These are phyloP conservation scores for Palythoa heliodiscus DNA, from an alignment of 92 coral and sea anemone species.

Conservation along the genomic window DNA sequence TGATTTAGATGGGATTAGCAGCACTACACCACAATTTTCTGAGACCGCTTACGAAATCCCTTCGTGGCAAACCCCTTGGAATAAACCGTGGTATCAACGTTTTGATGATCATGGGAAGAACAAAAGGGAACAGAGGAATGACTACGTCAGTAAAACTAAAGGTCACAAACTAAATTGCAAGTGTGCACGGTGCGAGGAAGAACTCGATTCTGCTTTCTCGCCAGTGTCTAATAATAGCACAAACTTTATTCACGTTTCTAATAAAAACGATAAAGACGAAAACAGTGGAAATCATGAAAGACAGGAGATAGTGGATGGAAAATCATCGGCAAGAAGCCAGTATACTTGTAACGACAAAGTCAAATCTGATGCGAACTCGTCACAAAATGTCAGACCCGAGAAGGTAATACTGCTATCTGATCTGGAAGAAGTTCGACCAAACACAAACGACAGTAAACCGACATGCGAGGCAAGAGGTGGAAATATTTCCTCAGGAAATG, in stretches of 20 bases:
- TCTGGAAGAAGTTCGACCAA: conserved; percentile 70
- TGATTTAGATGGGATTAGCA: conserved; percentile 1
- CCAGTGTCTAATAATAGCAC: conserved; percentile 64
- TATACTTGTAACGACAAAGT: not conserved
- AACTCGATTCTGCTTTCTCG: conserved; percentile 74
- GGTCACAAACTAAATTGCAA: conserved; percentile 78
- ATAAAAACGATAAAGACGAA: conserved; percentile 45
- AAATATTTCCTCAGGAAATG: conserved; percentile 3
- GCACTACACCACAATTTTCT: conserved; percentile 27
- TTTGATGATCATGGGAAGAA: conserved; percentile 28
- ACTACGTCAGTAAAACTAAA: conserved; percentile 59
- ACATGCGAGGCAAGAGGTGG: conserved; percentile 36
- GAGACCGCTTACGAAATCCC: conserved; percentile 75
- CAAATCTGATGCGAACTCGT: not conserved
- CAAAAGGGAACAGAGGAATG: conserved; percentile 35
- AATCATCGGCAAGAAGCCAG: conserved; percentile 25
- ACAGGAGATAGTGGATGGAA: conserved; percentile 37
- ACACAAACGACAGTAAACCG: conserved; percentile 12
- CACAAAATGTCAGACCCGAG: conserved; percentile 42
- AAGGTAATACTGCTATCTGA: conserved; percentile 76
- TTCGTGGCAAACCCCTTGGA: conserved; percentile 91
- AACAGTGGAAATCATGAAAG: conserved; percentile 27
- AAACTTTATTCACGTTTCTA: conserved; percentile 60
- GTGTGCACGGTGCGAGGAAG: conserved; percentile 81
- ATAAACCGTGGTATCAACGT: conserved; percentile 87